A percentile compares a stretch with the other conserved stretches of the same genome.
Evolutionary conservation across 2,797 vertebrate species (phyloP).

Genomic region (Channa striata): DNA sequence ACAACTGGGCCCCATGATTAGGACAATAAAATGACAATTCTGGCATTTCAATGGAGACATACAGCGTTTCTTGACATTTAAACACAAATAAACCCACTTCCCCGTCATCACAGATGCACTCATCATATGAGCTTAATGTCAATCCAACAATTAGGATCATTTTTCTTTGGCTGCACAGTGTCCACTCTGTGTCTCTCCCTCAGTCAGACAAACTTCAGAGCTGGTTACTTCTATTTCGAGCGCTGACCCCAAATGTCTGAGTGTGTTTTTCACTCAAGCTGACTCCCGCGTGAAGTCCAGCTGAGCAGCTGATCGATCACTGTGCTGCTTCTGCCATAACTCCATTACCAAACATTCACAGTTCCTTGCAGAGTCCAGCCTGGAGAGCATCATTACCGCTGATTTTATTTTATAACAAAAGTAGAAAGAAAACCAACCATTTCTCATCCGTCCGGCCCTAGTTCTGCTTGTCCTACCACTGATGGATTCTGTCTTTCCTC

Average conservation of each 20-base stretch:
- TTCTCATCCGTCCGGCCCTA: not conserved
- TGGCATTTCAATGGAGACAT: not conserved
- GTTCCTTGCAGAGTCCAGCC: conserved; percentile 1
- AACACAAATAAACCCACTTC: not conserved
- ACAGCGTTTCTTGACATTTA: not conserved
- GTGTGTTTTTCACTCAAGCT: conserved; percentile 3
- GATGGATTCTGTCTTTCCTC: not conserved
- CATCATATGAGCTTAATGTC: not conserved
- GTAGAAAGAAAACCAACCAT: conserved; percentile 8
- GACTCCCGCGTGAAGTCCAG: conserved; percentile 31
- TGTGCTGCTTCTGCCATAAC: conserved; percentile 3
- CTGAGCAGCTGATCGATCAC: conserved; percentile 25
- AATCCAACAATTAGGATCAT: not conserved
- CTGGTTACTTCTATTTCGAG: not conserved
- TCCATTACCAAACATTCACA: conserved; percentile 10
- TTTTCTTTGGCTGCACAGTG: not conserved
- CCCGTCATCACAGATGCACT: no score
- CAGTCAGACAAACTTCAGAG: no score
- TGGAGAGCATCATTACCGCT: conserved; percentile 33
- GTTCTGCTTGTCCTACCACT: not conserved
- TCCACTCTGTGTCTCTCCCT: not conserved
- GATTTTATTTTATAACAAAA: conserved; percentile 44
- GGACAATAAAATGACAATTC: not conserved
- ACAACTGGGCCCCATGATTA: no score
- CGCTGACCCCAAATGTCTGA: not conserved